Evolutionary conservation across 2,113 vertebrate species (phyloP), one percentile per base, ranked within the genome.

Genomic region (Steatornis caripensis): DNA sequence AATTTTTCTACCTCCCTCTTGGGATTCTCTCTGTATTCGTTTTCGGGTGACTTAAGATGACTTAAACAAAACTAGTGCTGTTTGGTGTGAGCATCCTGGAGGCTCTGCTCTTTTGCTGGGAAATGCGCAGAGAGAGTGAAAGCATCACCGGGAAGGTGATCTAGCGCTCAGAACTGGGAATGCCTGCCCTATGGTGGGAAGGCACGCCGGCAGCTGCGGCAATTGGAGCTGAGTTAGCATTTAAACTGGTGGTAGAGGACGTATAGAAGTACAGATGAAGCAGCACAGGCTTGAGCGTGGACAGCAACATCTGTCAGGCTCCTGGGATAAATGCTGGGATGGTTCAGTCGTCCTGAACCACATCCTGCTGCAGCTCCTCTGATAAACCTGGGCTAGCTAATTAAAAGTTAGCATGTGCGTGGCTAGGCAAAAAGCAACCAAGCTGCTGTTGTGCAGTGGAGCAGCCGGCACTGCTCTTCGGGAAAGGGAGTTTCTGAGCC

Each of bases 341-440:
- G 81, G 80, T 61, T 58, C 18, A 5, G 62, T 75, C 3, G 1
- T 89, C 80, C 89, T 57, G 51, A 93, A 68, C 93, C 87, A 82
- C 93, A 94, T 95, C 93, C 77, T 95, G 89, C 91, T 92, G 94
- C 84, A 79, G 64, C 65, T 87, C 79, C 49, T 45, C 78, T 72
- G 96, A 95, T 94, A 94, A 94, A 72, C 65, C 61, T 37, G 70
- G 87, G 48, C 53, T 61, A 5, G 61, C 65, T 79, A 30, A 61
- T 76, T 75, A 37, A 53, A 78, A 66, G 77, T 66, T 88, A 27
- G n/a, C 41, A 2, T 3, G n/a, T 6, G 48, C 1, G 1, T 1
- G 7, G 57, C 62, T 39, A 6, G 8, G 39, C 81, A 32, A 41
- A 54, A 39, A 69, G 48, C 76, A 68, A 55, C 77, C 0, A 0